Base-by-base conservation (phyloP, 1,140 invertebrate genomes). In the Heliconius eleuchia region DNA sequence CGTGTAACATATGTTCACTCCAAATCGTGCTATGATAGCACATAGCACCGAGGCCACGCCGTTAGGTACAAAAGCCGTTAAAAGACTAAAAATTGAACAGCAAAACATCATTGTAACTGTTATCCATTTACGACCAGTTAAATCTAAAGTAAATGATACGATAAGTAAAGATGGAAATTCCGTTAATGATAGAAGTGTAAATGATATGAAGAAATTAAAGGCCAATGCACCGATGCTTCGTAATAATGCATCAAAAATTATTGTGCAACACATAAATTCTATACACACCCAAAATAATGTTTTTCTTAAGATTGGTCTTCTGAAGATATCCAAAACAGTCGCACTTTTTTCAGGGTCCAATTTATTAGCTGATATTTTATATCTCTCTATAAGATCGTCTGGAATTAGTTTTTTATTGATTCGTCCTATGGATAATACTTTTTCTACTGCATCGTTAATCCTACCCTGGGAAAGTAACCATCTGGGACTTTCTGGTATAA, bases 401-500 rank as follows among this genome's bases (percentile, higher is more conserved):
- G 92, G 82, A n/a, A 94, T 52, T 72, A 78, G 81, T 82, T 89
- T 91, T 76, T 90, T 90, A 66, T 92, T 94, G 0, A 89, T 71
- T 82, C 83, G 83, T 52, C 83, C 85, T 16, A 95, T 95, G 70
- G 80, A 89, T 13, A 83, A 57, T 66, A 95, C 83, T 83, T 97
- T 96, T 74, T 93, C 93, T 79, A 96, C 89, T 1, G 97, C 96
- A 85, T 97, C 96, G n/a, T 96, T 95, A 42, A 95, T 91, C 80
- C 95, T 95, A 13, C 96, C 96, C 81, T 95, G 95, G 2, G 96
- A 95, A 1, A 97, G 39, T 1, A 97, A 86, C 97, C 97, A 97
- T 79, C 97, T 94, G 3, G 97, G 96, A 84, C 96, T 97, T 89
- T 97, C 97, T 73, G 97, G 96, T 85, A 97, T 92, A 2, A 97